Evolutionary conservation across 2,113 vertebrate genomes (phyloP), one percentile per base, ranked within the genome.

Genomic region (Oryzias curvinotus): DNA sequence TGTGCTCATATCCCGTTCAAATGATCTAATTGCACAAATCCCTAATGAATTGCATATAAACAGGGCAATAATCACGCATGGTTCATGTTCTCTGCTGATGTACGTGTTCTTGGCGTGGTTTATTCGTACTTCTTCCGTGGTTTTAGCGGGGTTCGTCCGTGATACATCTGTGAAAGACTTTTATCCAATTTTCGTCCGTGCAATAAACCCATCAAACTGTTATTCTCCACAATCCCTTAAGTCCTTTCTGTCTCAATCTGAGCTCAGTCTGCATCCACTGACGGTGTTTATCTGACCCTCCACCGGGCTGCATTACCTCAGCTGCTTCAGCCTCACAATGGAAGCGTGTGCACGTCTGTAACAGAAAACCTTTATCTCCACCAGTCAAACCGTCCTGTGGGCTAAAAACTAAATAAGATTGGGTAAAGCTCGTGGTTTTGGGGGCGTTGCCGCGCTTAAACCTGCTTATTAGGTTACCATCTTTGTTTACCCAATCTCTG

Each of bases 401-500:
- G 58, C 62, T 62, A 46, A 71, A 61, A 63, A 56, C 53, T 54
- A 58, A 76, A 62, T 57, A 71, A 61, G 64, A 78, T 59, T 57
- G 72, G 80, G 65, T 57, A 62, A 73, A 53, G 57, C 44, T 44
- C 43, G 62, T 16, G 68, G 65, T 66, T 49, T 54, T 68, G 36
- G 57, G 42, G 68, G 72, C 36, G 44, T 69, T 48, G 14, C 19
- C 58, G 14, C 23, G 16, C 70, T 81, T 82, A 77, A 64, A 81
- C 75, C 58, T 61, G 15, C 47, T 50, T 84, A 85, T 90, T 63
- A 42, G 59, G 73, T 89, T 87, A 50, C 88, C 15, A 15, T 53
- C 80, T 87, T 84, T 82, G 84, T 86, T 68, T 68, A 68, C 26
- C 69, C 79, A 89, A 87, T 87, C 87, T 87, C 55, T 84, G 83